phyloP scores from a whole-genome alignment of 37 sponge, comb jelly and placozoan genomes.

The Theonella swinhoei region DNA sequence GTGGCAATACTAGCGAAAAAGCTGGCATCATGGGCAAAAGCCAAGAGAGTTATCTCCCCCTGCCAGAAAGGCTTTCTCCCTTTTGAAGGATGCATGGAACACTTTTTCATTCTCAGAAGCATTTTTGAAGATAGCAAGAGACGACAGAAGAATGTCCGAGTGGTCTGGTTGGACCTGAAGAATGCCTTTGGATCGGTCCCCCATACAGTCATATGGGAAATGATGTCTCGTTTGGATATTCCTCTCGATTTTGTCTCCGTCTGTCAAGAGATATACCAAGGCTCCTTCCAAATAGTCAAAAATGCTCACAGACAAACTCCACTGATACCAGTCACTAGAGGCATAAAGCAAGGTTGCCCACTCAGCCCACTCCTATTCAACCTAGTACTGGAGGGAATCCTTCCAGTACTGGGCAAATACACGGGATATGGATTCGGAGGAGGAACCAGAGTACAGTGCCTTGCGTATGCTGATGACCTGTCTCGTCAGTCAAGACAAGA shows the following conservation, averaged over 20 bases:
- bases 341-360: conserved; percentile 58
- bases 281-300: neutral
- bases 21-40: conserved; percentile 31
- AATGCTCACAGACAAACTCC: neutral
- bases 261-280: conserved; percentile 25
- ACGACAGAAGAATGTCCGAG: conserved; percentile 15
- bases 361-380: too few species aligned
- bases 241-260: neutral
- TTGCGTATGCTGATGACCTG: conserved; percentile 50
- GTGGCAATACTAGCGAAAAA: conserved; percentile 39
- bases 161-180: conserved; percentile 51
- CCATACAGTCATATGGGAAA: conserved; percentile 3
- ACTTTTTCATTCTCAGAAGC: conserved; percentile 30
- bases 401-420: neutral
- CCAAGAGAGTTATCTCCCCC: neutral
- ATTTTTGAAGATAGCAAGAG: conserved; percentile 24
- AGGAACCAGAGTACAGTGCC: neutral
- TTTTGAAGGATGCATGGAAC: conserved; percentile 40
- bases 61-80: conserved; percentile 55
- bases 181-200: conserved; percentile 59
- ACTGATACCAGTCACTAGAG: neutral
- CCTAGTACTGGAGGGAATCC: conserved; percentile 29
- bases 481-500: neutral
- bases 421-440: neutral
- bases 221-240: conserved; percentile 3